phyloP scores from a whole-genome alignment of 2,888 invertebrate genomes.

The Callimorpha dominula region DNA sequence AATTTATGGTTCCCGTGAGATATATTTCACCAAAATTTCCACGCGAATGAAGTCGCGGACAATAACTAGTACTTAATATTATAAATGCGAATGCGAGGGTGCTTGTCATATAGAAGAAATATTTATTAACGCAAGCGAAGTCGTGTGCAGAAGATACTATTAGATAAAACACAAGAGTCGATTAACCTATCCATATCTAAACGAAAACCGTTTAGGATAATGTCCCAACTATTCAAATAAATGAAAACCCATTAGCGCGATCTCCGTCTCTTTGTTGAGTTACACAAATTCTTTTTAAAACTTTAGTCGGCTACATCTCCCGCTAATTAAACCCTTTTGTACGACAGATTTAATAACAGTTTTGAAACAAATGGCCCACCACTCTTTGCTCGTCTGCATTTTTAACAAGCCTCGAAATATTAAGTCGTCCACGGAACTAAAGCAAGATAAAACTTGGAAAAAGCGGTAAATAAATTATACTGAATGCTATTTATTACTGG shows the following conservation, averaged over 20 bases:
- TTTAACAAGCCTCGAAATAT: background rate
- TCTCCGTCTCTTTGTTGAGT: constrained; percentile 13
- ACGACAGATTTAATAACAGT: constrained; percentile 47
- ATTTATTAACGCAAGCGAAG: background rate
- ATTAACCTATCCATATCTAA: constrained; percentile 28
- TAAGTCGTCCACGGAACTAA: background rate
- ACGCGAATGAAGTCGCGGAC: no score
- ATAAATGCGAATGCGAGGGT: no score
- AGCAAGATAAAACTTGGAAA: background rate
- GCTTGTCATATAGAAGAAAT: background rate
- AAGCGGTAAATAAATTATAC: background rate
- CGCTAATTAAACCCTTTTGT: constrained; percentile 43
- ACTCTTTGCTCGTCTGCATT: constrained; percentile 3
- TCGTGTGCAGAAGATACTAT: no score
- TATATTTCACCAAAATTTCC: no score
- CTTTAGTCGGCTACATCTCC: constrained; percentile 22
- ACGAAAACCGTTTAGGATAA: constrained; percentile 41
- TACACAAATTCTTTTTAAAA: constrained; percentile 33
- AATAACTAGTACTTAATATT: no score
- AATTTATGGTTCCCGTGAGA: no score
- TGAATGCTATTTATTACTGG: background rate
- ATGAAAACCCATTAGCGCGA: constrained; percentile 40
- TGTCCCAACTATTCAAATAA: constrained; percentile 37
- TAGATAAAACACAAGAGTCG: background rate
- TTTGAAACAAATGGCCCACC: constrained; percentile 28